phyloP scores from a whole-genome alignment of 1,140 invertebrate genomes.

The Chlorops oryzae region DNA sequence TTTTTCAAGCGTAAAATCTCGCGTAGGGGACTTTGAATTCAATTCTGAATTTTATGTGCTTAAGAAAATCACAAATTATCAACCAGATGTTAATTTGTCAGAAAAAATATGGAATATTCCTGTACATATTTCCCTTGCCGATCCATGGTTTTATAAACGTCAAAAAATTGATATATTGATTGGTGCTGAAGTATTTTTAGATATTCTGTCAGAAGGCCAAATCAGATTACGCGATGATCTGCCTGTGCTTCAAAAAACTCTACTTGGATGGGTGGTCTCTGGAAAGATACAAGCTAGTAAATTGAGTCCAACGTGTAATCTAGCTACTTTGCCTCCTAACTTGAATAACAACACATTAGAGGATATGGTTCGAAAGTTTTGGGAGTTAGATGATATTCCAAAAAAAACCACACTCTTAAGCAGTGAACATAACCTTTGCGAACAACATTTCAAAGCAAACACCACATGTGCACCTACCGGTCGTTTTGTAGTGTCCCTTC shows the following conservation, averaged over 20 bases:
- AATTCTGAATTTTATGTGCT: conserved; percentile 7
- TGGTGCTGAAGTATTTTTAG: too few relatives aligned
- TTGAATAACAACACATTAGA: background rate
- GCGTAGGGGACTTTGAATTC: background rate
- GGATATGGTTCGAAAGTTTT: conserved; percentile 20
- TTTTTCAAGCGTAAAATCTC: background rate
- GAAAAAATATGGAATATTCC: conserved; percentile 16
- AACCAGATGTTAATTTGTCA: conserved; percentile 2
- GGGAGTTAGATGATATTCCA: conserved; percentile 34
- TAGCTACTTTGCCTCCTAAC: too few relatives aligned
- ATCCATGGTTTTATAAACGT: conserved; percentile 22
- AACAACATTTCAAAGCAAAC: conserved; percentile 7
- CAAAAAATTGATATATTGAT: too few relatives aligned
- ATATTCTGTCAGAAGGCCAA: too few relatives aligned
- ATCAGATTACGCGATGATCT: too few relatives aligned
- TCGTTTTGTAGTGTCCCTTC: conserved; percentile 20
- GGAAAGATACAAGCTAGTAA: background rate
- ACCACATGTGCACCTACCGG: conserved; percentile 6
- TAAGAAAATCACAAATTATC: conserved; percentile 2
- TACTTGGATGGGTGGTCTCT: too few relatives aligned
- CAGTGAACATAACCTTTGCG: conserved; percentile 21
- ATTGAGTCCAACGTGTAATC: too few relatives aligned
- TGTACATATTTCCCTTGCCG: conserved; percentile 21
- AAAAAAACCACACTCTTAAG: too few relatives aligned
- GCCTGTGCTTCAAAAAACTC: too few relatives aligned